A percentile compares a stretch with the other conserved stretches of the same genome.
Evolutionary conservation across 2,113 vertebrate species (phyloP).

Genomic region (Corvus cornix): DNA sequence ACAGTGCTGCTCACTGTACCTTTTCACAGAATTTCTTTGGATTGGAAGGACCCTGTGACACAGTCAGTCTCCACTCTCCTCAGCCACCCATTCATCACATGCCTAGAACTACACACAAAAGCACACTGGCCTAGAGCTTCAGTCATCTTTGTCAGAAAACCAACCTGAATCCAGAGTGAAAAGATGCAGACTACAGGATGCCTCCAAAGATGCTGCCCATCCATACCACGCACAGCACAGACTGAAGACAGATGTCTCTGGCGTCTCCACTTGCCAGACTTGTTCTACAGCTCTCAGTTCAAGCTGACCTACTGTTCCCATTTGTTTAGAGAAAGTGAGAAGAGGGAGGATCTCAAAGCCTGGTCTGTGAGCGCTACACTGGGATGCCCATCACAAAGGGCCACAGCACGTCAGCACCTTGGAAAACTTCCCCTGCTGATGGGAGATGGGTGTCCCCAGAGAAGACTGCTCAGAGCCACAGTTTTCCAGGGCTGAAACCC

Average conservation of each 20-base stretch:
- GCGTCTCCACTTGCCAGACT: background rate
- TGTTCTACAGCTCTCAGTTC: background rate
- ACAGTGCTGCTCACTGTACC: background rate
- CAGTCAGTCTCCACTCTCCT: background rate
- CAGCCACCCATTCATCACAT: background rate
- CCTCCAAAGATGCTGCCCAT: background rate
- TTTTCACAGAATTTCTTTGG: background rate
- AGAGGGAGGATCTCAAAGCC: background rate
- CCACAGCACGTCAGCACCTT: background rate
- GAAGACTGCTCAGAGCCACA: background rate
- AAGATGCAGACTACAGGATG: background rate
- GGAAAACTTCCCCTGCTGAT: background rate
- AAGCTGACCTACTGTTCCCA: background rate
- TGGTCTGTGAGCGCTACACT: rapidly evolving
- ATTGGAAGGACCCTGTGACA: background rate
- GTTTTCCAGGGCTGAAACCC: background rate
- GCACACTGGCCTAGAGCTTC: background rate
- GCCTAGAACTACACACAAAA: rapidly evolving
- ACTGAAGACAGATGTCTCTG: background rate
- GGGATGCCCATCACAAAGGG: background rate
- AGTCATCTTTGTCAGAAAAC: background rate
- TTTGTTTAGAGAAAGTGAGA: background rate
- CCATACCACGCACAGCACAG: background rate
- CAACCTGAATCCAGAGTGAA: slow-evolving; percentile 23
- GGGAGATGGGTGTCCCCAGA: background rate